Evolutionary conservation across 1,140 invertebrate species (phyloP).

Genomic region (Zaprionus ghesquierei): DNA sequence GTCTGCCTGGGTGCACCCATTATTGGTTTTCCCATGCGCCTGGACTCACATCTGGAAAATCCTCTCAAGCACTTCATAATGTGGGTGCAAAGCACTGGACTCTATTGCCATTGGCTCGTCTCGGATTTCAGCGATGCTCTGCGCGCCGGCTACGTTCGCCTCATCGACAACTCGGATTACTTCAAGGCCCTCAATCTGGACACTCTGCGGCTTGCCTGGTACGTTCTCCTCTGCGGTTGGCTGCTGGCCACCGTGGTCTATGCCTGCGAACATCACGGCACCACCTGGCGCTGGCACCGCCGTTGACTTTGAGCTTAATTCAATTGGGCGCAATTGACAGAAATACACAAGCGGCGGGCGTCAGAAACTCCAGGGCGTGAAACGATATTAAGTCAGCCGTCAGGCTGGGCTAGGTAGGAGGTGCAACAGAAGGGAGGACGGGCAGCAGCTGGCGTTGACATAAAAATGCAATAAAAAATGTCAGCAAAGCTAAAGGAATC

Average conservation of each 20-base stretch:
- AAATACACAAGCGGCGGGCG: conserved; percentile 59
- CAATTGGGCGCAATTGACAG: conserved; percentile 74
- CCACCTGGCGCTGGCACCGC: conserved; percentile 46
- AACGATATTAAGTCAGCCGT: conserved; percentile 64
- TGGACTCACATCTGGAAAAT: conserved; percentile 58
- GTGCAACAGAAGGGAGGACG: background rate
- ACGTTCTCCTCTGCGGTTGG: conserved; percentile 39
- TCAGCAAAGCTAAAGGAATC: conserved; percentile 39
- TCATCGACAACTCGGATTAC: conserved; percentile 53
- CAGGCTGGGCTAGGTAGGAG: background rate
- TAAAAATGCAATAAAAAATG: conserved; percentile 78
- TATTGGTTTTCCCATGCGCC: conserved; percentile 69
- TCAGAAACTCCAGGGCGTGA: conserved; percentile 13
- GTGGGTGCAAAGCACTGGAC: conserved; percentile 55
- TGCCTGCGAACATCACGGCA: conserved; percentile 15
- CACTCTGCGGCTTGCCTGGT: conserved; percentile 56
- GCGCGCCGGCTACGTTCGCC: conserved; percentile 56
- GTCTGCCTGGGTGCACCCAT: conserved; percentile 68
- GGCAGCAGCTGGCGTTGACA: conserved; percentile 69
- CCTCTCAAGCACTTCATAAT: conserved; percentile 63
- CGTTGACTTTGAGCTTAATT: conserved; percentile 73
- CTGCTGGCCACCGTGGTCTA: conserved; percentile 30
- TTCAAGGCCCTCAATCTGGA: conserved; percentile 62
- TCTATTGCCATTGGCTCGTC: conserved; percentile 58
- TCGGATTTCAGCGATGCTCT: conserved; percentile 72